Conservation (phyloP, 1,140 invertebrate species). For the Diploscapter pachys region DNA sequence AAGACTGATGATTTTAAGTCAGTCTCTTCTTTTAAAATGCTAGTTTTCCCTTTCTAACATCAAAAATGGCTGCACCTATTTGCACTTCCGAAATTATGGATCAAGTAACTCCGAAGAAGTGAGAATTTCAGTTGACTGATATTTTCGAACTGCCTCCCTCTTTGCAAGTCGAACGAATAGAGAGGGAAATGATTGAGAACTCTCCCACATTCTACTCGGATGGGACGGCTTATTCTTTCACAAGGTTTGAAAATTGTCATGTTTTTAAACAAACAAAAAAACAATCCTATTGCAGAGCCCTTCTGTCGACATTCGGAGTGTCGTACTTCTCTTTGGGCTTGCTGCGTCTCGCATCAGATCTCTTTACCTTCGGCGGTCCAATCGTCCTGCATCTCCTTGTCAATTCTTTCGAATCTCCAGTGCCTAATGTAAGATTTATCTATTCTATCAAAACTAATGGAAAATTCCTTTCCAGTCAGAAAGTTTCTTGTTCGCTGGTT, state of each 20-base stretch:
- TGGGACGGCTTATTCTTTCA: slow-evolving; percentile 66
- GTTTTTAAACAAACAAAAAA: slow-evolving; percentile 38
- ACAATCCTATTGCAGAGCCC: slow-evolving; percentile 49
- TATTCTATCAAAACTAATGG: slow-evolving; percentile 35
- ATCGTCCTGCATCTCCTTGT: slow-evolving; percentile 80
- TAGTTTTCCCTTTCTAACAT: too few relatives aligned
- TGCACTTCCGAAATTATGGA: background rate
- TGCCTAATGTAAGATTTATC: slow-evolving; percentile 68
- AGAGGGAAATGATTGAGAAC: slow-evolving; percentile 45
- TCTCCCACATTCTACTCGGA: slow-evolving; percentile 45
- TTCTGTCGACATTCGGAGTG: slow-evolving; percentile 78
- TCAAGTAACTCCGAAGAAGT: background rate
- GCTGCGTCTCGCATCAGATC: slow-evolving; percentile 78
- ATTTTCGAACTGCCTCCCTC: slow-evolving; percentile 49
- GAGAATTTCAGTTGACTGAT: slow-evolving; percentile 48
- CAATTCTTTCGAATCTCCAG: slow-evolving; percentile 68
- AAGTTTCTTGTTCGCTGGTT: slow-evolving; percentile 30
- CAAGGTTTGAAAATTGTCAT: slow-evolving; percentile 39
- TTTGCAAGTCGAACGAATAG: slow-evolving; percentile 39
- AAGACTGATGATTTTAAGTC: background rate
- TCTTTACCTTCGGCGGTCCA: slow-evolving; percentile 79
- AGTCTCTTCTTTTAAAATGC: too few relatives aligned
- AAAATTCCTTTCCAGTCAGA: slow-evolving; percentile 18
- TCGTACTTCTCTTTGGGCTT: slow-evolving; percentile 85
- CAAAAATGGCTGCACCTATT: too few relatives aligned